These are phyloP conservation scores for Caenorhabditis latens DNA, from an alignment of 1,140 invertebrate species.

Conservation along the genomic window DNA sequence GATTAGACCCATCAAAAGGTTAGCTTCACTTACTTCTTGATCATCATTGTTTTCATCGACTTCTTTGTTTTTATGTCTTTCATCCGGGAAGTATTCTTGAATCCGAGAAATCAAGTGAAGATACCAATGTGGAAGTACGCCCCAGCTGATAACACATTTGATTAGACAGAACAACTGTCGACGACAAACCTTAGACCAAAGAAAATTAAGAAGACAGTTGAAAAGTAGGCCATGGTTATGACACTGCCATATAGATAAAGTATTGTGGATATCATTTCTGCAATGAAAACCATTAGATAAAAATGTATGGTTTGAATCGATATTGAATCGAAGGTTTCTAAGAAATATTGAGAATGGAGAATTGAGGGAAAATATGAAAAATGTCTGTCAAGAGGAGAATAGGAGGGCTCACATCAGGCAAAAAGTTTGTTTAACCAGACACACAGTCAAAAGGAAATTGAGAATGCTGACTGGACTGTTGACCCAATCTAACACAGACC, in stretches of 20 bases:
- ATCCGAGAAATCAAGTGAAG: conserved; percentile 30
- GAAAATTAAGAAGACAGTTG: conserved; percentile 22
- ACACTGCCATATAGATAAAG: conserved; percentile 14
- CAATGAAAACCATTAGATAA: background rate
- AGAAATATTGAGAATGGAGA: background rate
- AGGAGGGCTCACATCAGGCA: background rate
- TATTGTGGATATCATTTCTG: conserved; percentile 35
- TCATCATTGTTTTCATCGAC: background rate
- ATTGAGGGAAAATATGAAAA: background rate
- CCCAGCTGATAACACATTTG: conserved; percentile 29
- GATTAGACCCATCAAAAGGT: background rate
- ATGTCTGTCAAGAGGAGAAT: background rate
- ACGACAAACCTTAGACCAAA: conserved; percentile 35
- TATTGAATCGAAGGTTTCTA: background rate
- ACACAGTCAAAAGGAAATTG: conserved; percentile 12
- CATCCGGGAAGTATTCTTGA: conserved; percentile 37
- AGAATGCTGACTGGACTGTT: conserved; percentile 23
- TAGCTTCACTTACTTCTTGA: background rate
- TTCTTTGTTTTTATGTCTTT: background rate
- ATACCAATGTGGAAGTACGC: conserved; percentile 49
- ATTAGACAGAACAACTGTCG: background rate
- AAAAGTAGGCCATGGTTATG: conserved; percentile 31
- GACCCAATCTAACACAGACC: background rate
- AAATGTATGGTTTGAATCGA: background rate
- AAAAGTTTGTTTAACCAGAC: conserved; percentile 51